phyloP scores from a whole-genome alignment of 2,113 vertebrate species.

The Forbesichthys agassizii region DNA sequence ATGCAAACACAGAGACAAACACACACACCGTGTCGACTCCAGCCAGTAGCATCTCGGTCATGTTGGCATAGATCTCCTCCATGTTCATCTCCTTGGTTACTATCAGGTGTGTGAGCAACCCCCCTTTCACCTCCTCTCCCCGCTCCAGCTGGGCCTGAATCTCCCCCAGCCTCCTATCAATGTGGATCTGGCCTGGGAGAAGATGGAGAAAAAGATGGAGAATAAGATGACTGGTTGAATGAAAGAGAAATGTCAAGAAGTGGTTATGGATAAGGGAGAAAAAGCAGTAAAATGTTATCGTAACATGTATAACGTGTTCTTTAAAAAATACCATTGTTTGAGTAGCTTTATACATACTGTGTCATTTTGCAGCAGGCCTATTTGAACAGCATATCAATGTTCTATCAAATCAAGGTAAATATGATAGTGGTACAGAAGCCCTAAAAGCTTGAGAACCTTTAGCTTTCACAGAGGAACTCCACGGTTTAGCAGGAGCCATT shows the following conservation, averaged over 20 bases:
- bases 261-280: too few species aligned
- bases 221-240: slow-evolving; percentile 25
- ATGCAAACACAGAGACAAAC: background rate
- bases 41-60: slow-evolving; percentile 93
- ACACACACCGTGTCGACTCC: slow-evolving; percentile 88
- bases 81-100: slow-evolving; percentile 83
- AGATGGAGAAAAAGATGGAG: slow-evolving; percentile 20
- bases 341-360: too few species aligned
- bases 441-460: too few species aligned
- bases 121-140: slow-evolving; percentile 81
- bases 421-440: too few species aligned
- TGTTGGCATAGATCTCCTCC: slow-evolving; percentile 92
- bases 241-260: background rate
- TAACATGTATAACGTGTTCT: too few species aligned
- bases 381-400: too few species aligned
- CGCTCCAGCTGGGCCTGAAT: slow-evolving; percentile 77
- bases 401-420: too few species aligned
- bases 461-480: too few species aligned
- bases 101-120: slow-evolving; percentile 86
- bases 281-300: too few species aligned
- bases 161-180: slow-evolving; percentile 81
- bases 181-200: slow-evolving; percentile 84
- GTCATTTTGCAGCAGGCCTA: too few species aligned
- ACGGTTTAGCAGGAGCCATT: too few species aligned
- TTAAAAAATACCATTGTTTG: too few species aligned